Conservation (phyloP, 35 echinoderm and acorn worm genomes). For the Stichopus chloronotus region DNA sequence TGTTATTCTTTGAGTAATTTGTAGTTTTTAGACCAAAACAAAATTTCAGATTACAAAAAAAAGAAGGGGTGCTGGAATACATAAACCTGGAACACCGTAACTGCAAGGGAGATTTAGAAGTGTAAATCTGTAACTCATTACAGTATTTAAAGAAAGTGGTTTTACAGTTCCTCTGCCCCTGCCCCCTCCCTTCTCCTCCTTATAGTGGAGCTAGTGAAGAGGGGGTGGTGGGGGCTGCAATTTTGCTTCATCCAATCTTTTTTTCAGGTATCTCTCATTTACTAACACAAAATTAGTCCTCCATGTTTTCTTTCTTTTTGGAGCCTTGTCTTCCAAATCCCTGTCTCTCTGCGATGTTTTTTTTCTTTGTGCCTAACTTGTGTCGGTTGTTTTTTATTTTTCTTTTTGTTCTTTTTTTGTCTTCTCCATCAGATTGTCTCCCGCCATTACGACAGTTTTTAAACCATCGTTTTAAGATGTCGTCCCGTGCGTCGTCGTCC, state of each 20-base stretch:
- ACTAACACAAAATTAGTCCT: not conserved
- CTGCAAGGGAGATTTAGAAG: too few species aligned
- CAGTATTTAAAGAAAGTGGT: too few species aligned
- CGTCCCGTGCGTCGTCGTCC: not conserved
- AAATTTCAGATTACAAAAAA: too few species aligned
- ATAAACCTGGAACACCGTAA: too few species aligned
- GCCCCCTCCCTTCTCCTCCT: too few species aligned
- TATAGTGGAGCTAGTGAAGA: too few species aligned
- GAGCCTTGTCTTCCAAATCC: not conserved
- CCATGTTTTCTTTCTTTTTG: not conserved
- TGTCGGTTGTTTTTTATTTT: slow-evolving; percentile 44
- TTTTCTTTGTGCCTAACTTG: slow-evolving; percentile 21
- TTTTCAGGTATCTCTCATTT: not conserved
- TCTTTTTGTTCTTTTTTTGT: slow-evolving; percentile 9
- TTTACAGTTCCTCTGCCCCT: too few species aligned
- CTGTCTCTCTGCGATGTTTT: not conserved
- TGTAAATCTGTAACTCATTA: too few species aligned
- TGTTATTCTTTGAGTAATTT: too few species aligned
- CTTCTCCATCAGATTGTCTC: slow-evolving; percentile 35
- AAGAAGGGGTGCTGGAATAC: too few species aligned
- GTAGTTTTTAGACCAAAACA: too few species aligned
- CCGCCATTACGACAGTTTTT: slow-evolving; percentile 24
- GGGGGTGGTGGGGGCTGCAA: too few species aligned
- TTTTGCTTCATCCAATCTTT: not conserved
- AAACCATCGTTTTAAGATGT: slow-evolving; percentile 26